Percentiles rank a stretch among this genome's conserved stretches.
Evolutionary conservation across 2,888 invertebrate genomes (phyloP).

Genomic region (Chaetogeoica ovagalla): DNA sequence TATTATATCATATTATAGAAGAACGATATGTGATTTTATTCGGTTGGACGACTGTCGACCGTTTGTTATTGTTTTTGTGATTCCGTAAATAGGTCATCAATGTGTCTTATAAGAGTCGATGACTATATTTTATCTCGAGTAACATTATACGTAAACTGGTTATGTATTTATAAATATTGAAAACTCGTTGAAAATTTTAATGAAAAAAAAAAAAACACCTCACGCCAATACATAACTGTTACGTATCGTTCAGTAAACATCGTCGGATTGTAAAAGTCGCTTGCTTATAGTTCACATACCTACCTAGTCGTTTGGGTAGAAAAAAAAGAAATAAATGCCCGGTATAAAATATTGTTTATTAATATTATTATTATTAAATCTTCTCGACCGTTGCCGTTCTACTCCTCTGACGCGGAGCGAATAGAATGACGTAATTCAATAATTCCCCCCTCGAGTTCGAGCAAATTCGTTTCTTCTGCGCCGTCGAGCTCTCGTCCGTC

Average conservation of each 20-base stretch:
- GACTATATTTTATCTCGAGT: not conserved
- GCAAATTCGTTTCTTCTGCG: not conserved
- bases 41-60: too few relatives aligned
- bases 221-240: not conserved
- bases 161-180: too few relatives aligned
- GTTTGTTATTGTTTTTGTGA: too few relatives aligned
- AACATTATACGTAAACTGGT: too few relatives aligned
- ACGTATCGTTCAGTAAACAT: not conserved
- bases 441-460: too few relatives aligned
- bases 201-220: too few relatives aligned
- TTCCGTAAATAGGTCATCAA: not conserved
- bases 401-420: not conserved
- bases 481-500: too few relatives aligned
- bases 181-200: too few relatives aligned
- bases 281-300: not conserved
- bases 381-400: slow-evolving; percentile 41
- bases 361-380: not conserved
- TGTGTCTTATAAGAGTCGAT: not conserved
- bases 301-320: slow-evolving; percentile 12
- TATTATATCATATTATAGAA: too few relatives aligned
- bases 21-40: too few relatives aligned
- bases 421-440: slow-evolving; percentile 35
- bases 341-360: not conserved
- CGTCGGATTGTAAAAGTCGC: not conserved
- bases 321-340: slow-evolving; percentile 27